Evolutionary conservation across 2,113 vertebrate genomes (phyloP), one percentile per base, ranked within the genome.

Genomic region (Gasterosteus aculeatus): DNA sequence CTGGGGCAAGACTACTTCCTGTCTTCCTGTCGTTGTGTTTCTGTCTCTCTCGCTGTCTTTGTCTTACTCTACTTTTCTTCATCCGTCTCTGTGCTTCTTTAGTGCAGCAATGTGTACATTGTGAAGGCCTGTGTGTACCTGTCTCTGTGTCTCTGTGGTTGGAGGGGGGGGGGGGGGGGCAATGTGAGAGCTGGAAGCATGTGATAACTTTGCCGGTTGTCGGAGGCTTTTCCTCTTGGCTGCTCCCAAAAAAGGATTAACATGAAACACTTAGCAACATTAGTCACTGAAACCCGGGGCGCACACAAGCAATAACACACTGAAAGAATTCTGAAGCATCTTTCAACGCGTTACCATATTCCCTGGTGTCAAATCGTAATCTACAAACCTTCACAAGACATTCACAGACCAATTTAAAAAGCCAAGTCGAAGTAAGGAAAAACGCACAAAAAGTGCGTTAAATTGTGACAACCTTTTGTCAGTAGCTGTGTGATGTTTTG

Each of bases 191-290:
- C 61, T 80, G 77, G 47, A 71, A 58, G 71, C 66, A 69, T 73
- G 79, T 69, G 86, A 89, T 83, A 78, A 79, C 64, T 74, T 38
- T 72, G 22, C 75, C 85, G 65, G 66, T 69, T 88, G 84, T 85
- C 83, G 77, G 68, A 77, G 87, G 86, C 89, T 92, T 91, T 92
- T 87, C 85, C 87, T 76, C 85, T 87, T 72, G 72, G 81, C 88
- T 90, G 91, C 92, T 71, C 79, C 83, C 78, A 80, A 69, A 92
- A 89, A 73, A 83, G 90, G 93, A 94, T 94, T 94, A 93, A 86
- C 84, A 92, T 84, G 69, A 69, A 86, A 84, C 88, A 88, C 88
- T 91, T 91, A 87, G 84, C 67, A 73, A 88, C 85, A 87, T 91
- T 90, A 87, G 88, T 86, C 85, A 92, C 80, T 82, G 84, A 92